These are phyloP conservation scores for Parauchenoglanis ngamensis DNA, from an alignment of 2,797 vertebrate genomes.

Conservation along the genomic window DNA sequence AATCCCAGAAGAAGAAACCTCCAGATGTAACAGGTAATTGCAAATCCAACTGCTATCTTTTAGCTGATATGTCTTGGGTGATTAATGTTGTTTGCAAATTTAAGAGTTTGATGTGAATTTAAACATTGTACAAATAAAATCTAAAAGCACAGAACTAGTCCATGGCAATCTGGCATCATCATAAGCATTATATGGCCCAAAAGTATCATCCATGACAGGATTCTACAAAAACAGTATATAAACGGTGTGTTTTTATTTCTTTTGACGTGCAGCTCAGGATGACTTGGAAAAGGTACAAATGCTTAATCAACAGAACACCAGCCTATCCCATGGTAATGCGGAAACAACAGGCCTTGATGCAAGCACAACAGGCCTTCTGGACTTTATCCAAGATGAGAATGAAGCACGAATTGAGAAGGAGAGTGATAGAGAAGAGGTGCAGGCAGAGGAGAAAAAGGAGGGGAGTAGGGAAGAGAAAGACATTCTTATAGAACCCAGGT, in stretches of 20 bases:
- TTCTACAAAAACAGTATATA: background rate
- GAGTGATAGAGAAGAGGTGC: slow-evolving; percentile 32
- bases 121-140: background rate
- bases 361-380: slow-evolving; percentile 34
- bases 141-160: background rate
- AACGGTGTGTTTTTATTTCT: slow-evolving; percentile 28
- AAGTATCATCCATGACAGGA: background rate
- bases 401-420: slow-evolving; percentile 41
- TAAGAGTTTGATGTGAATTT: background rate
- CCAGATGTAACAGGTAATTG: slow-evolving; percentile 77
- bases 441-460: slow-evolving; percentile 38
- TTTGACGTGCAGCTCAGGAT: slow-evolving; percentile 69
- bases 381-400: slow-evolving; percentile 56
- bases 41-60: background rate
- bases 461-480: slow-evolving; percentile 47
- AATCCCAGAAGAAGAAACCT: slow-evolving; percentile 77
- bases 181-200: background rate
- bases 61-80: no score
- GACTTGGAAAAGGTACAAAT: slow-evolving; percentile 77
- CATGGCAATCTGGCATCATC: background rate
- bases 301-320: slow-evolving; percentile 83
- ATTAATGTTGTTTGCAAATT: background rate
- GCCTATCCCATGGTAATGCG: slow-evolving; percentile 60
- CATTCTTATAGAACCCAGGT: background rate
- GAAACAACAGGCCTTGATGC: slow-evolving; percentile 41